Evolutionary conservation across 2,113 vertebrate genomes (phyloP), one percentile per base, ranked within the genome.

Genomic region (Lycocorax pyrrhopterus): DNA sequence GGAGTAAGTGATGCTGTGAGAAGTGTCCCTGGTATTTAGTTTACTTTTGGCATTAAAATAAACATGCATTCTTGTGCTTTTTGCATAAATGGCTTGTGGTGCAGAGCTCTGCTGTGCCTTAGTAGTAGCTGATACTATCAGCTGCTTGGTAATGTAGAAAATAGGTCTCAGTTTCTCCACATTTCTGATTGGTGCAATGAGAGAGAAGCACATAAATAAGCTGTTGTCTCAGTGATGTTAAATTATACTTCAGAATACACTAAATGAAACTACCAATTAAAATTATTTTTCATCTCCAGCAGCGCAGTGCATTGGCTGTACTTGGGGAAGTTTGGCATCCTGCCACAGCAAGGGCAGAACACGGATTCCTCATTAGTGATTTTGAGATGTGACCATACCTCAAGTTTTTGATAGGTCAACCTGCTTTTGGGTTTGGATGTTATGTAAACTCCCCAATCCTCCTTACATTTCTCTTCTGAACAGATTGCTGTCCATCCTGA

Each of bases 1-100:
- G 58, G 66, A 75, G 21, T 13, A 89, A 73, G 88, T 90, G 92
- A 81, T 75, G 44, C 85, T 94, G 39, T 92, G 85, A 88, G 88
- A 91, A 89, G 49, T 37, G 43, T 90, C 68, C 17, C 56, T 71
- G 41, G 52, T 88, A 67, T 81, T 81, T 67, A 84, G 47, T 75
- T 90, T 47, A 49, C 72, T 94, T 83, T 41, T 72, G 55, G 14
- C 43, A 58, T 44, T 83, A 64, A 85, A 92, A 73, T 78, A 84
- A 96, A 79, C n/a, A 39, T 74, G 15, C 53, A 11, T 93, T 82
- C 82, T 74, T 88, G 11, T 82, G 62, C 26, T 51, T 73, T 77
- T 35, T 60, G 39, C 71, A 52, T 44, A 71, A 71, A 67, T 43
- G 29, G 25, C 37, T 81, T 77, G 33, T 89, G 52, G 17, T 60